phyloP scores from a whole-genome alignment of 2,113 vertebrate genomes.

The Neodontobutis hainanensis region DNA sequence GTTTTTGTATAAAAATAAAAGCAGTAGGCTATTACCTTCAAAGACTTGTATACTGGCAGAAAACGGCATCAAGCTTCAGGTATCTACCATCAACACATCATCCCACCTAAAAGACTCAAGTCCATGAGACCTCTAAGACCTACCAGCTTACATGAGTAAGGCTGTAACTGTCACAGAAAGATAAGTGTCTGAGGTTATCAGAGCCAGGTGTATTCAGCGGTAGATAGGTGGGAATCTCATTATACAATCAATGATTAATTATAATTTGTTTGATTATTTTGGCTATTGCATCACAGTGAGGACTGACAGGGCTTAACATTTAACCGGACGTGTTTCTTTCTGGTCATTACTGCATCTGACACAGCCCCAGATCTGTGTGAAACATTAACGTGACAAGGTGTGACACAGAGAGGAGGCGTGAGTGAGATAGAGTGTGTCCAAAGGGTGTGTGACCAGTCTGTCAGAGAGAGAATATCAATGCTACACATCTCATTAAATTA shows the following conservation, averaged over 20 bases:
- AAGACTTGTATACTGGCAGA: slow-evolving; percentile 11
- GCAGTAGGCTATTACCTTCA: slow-evolving; percentile 39
- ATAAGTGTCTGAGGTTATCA: slow-evolving; percentile 36
- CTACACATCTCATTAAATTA: no score
- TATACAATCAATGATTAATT: slow-evolving; percentile 35
- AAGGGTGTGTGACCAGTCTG: slow-evolving; percentile 16
- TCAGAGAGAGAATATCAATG: not conserved
- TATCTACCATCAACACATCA: not conserved
- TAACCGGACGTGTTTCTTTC: slow-evolving; percentile 3
- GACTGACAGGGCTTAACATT: slow-evolving; percentile 20
- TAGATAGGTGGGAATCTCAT: not conserved
- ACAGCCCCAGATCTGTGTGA: slow-evolving; percentile 14
- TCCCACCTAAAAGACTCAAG: slow-evolving; percentile 38
- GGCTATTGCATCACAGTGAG: slow-evolving; percentile 8
- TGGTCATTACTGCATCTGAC: slow-evolving; percentile 17
- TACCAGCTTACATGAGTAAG: slow-evolving; percentile 5
- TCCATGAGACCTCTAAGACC: slow-evolving; percentile 32
- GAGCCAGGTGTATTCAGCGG: slow-evolving; percentile 16
- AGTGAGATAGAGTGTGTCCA: slow-evolving; percentile 35
- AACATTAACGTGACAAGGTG: not conserved
- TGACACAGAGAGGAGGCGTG: slow-evolving; percentile 20
- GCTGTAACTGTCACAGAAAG: not conserved
- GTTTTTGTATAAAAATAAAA: not conserved
- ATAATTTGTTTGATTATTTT: not conserved
- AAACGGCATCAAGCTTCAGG: slow-evolving; percentile 1